phyloP scores from a whole-genome alignment of 2,797 vertebrate genomes.

The Girardinus metallicus region DNA sequence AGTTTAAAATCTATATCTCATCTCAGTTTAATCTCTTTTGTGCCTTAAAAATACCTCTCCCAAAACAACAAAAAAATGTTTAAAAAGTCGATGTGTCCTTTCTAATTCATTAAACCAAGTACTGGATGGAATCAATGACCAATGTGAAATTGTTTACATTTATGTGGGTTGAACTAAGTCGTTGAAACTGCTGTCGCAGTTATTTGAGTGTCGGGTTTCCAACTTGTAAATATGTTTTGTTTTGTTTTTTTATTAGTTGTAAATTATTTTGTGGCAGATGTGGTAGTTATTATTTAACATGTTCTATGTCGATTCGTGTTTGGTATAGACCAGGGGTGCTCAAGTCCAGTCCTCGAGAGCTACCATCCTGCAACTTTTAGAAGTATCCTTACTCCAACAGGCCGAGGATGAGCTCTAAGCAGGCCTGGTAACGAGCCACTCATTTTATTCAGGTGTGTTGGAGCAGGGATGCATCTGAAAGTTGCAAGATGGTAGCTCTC shows the following conservation, averaged over 20 bases:
- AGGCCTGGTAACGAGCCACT: too few species aligned
- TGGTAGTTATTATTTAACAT: slow-evolving; percentile 60
- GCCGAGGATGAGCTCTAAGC: too few species aligned
- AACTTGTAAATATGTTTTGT: slow-evolving; percentile 66
- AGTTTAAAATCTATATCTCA: slow-evolving; percentile 9
- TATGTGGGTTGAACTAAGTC: slow-evolving; percentile 33
- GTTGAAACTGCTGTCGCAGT: slow-evolving; percentile 26
- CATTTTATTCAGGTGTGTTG: too few species aligned
- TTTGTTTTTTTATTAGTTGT: slow-evolving; percentile 51
- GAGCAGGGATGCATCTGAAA: too few species aligned
- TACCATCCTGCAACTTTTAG: too few species aligned
- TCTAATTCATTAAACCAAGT: slow-evolving; percentile 13
- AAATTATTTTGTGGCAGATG: slow-evolving; percentile 57
- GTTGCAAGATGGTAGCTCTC: too few species aligned
- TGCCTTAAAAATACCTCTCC: slow-evolving; percentile 44
- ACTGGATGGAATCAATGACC: background rate
- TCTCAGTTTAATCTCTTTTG: slow-evolving; percentile 13
- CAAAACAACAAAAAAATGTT: background rate
- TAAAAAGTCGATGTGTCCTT: background rate
- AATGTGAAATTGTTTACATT: slow-evolving; percentile 7
- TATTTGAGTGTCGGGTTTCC: slow-evolving; percentile 37
- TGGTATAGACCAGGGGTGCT: too few species aligned
- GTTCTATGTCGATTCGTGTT: slow-evolving; percentile 56
- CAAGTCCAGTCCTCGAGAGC: too few species aligned
- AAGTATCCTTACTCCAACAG: too few species aligned